Evolutionary conservation across 30 jellyfish, hydroid and myxozoan genomes (phyloP), one percentile per base, ranked within the genome.

Genomic region (Pelagia noctiluca): DNA sequence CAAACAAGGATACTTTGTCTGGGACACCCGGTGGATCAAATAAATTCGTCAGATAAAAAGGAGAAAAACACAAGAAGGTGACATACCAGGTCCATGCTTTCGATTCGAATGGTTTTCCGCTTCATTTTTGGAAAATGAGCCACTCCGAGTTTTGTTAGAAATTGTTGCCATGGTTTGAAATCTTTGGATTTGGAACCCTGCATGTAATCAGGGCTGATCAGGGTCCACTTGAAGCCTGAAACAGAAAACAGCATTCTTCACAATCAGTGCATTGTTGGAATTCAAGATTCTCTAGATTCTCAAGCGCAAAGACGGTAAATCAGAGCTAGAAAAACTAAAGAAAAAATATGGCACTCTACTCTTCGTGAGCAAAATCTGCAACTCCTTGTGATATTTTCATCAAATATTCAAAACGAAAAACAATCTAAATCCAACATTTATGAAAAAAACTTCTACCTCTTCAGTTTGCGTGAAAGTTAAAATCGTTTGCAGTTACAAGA

Each of bases 111-210:
- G 0, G 28, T 48, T 67, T 35, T 38, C 28, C 33, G 66, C 72
- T 54, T 75, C 91, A 87, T 50, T 36, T 62, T 68, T 10, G 88
- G 86, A 50, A 87, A 76, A 28, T 54, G 80, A 1, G 37, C 38
- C 0, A 87, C 78, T 1, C 91, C 88, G 34, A 87, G 87, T 71
- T 26, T 11, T 18, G 72, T 26, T 33, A 87, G 71, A 35, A 87
- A 87, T 54, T 87, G 48, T 37, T 62, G 80, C 96, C 96, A 87
- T 0, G 91, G 34, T 54, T 67, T 87, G 29, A 37, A 26, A 19
- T 69, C 73, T 3, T 36, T 78, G n/a, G 65, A 46, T 24, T 75
- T 42, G 3, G 46, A 31, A 33, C 71, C 78, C 30, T 76, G 35
- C 28, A 86, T 11, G 34, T 75, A 76, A 23, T 22, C 30, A 8